A percentile compares a stretch with the other conserved stretches of the same genome.
Conservation (phyloP, 1,140 invertebrate genomes). For the Limonius californicus region DNA sequence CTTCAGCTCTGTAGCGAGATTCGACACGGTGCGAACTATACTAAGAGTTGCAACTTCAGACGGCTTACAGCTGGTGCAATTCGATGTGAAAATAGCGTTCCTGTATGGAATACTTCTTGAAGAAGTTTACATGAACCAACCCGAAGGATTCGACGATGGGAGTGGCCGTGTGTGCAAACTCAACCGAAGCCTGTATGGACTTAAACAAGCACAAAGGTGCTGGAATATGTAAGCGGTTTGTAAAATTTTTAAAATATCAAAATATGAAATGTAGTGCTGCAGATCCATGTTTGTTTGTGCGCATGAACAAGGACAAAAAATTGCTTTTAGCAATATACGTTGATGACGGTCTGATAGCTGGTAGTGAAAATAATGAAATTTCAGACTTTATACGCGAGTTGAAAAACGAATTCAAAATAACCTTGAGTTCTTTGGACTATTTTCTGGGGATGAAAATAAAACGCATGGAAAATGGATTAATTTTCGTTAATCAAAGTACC, state of each 20-base stretch:
- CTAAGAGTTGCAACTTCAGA: constrained; percentile 42
- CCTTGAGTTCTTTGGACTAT: constrained; percentile 22
- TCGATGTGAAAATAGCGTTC: no score
- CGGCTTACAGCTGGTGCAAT: constrained; percentile 42
- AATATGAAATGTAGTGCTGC: constrained; percentile 28
- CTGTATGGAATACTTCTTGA: constrained; percentile 49
- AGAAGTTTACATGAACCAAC: no score
- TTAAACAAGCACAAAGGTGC: constrained; percentile 42
- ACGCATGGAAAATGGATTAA: constrained; percentile 19
- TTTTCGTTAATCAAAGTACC: constrained; percentile 29
- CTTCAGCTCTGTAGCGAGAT: constrained; percentile 45
- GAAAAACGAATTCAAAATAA: constrained; percentile 20
- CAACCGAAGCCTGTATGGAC: no score
- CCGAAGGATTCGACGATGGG: no score
- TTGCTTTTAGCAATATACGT: constrained; percentile 4
- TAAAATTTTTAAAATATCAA: constrained; percentile 13
- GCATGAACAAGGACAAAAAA: background rate
- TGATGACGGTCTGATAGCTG: constrained; percentile 17
- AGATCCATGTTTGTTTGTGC: constrained; percentile 36
- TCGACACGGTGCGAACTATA: constrained; percentile 44
- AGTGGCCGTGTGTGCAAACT: no score
- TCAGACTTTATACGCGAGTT: constrained; percentile 30
- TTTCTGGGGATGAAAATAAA: constrained; percentile 43
- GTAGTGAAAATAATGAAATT: constrained; percentile 26
- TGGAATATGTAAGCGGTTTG: constrained; percentile 40